Evolutionary conservation across 2,797 vertebrate genomes (phyloP).

Genomic region (Sebastes matsubarae): DNA sequence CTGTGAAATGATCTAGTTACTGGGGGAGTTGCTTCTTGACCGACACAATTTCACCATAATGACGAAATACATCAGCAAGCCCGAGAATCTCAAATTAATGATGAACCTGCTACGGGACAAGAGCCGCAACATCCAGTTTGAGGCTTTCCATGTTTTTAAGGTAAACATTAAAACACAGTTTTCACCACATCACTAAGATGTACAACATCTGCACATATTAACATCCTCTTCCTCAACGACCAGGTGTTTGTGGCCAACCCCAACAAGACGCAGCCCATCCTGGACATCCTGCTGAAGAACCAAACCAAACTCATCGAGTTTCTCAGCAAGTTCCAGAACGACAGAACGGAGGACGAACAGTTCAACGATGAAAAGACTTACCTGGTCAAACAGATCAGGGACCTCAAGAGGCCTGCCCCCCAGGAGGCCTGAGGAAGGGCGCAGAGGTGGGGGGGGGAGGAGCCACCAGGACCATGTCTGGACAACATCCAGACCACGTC

Average conservation of each 20-base stretch:
- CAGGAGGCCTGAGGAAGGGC: constrained; percentile 88
- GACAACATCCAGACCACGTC: constrained; percentile 49
- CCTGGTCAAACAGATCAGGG: constrained; percentile 98
- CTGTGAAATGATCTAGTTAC: constrained; percentile 69
- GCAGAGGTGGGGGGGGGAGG: constrained; percentile 17
- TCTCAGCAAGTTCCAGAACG: constrained; percentile 98
- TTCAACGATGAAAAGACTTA: constrained; percentile 99
- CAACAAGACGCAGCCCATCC: constrained; percentile 96
- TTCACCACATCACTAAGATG: not conserved
- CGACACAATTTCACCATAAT: constrained; percentile 88
- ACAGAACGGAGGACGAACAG: constrained; percentile 96
- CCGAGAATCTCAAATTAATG: constrained; percentile 89
- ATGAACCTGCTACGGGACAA: constrained; percentile 89
- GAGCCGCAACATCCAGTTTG: constrained; percentile 89
- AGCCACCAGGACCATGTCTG: constrained; percentile 67
- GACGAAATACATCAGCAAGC: constrained; percentile 88
- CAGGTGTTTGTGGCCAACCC: constrained; percentile 98
- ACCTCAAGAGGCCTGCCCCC: constrained; percentile 95
- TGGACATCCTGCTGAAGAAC: constrained; percentile 98
- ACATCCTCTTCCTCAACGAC: not conserved
- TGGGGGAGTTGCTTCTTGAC: constrained; percentile 86
- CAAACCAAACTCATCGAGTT: constrained; percentile 98
- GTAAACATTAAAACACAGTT: constrained; percentile 54
- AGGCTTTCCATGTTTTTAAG: constrained; percentile 89
- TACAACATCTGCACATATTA: not conserved